phyloP scores from a whole-genome alignment of 1,140 invertebrate genomes.

The Coelopa frigida region DNA sequence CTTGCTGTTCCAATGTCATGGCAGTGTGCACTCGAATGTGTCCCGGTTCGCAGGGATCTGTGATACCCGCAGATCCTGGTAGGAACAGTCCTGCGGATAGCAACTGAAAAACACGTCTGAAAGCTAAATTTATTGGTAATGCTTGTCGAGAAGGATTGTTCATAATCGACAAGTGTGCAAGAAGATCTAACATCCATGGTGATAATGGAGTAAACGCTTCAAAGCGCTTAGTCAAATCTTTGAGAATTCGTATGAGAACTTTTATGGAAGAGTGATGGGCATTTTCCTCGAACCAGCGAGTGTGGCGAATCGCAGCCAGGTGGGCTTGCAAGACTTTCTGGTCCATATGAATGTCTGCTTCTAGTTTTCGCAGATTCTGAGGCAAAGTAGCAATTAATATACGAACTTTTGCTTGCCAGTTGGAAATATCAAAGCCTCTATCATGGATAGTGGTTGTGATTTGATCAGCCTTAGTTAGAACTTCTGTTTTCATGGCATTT shows the following conservation, averaged over 20 bases:
- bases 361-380: constrained; percentile 86
- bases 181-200: constrained; percentile 93
- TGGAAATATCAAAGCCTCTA: constrained; percentile 75
- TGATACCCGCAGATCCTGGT: constrained; percentile 89
- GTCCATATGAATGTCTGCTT: constrained; percentile 85
- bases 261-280: constrained; percentile 96
- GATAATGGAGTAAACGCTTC: constrained; percentile 83
- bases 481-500: constrained; percentile 55
- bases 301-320: constrained; percentile 88
- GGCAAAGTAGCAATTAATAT: constrained; percentile 89
- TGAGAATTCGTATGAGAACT: constrained; percentile 79
- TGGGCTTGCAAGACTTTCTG: constrained; percentile 80
- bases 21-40: constrained; percentile 83
- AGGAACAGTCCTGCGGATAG: constrained; percentile 90
- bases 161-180: constrained; percentile 95
- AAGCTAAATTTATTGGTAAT: constrained; percentile 84
- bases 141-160: constrained; percentile 91
- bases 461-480: constrained; percentile 52
- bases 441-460: constrained; percentile 61
- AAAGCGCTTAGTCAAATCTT: constrained; percentile 84
- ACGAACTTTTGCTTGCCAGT: constrained; percentile 74
- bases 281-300: constrained; percentile 98
- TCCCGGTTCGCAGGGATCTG: constrained; percentile 88
- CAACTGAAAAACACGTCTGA: constrained; percentile 78
- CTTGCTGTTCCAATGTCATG: constrained; percentile 91